phyloP scores from a whole-genome alignment of 2,113 vertebrate genomes.

The Entosphenus tridentatus region DNA sequence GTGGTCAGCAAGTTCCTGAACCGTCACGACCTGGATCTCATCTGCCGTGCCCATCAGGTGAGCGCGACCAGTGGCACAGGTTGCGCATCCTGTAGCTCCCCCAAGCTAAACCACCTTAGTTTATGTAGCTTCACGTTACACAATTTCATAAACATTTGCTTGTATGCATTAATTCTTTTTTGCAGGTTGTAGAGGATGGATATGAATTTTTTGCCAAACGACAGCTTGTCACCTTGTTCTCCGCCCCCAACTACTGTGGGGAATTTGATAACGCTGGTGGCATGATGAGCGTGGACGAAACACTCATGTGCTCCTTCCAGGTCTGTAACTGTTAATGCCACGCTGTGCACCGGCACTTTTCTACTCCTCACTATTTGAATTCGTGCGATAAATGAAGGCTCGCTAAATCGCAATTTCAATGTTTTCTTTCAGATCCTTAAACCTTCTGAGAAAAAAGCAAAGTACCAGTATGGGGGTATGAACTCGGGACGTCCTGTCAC shows the following conservation, averaged over 20 bases:
- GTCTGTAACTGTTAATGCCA: not conserved
- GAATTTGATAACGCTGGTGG: constrained; percentile 4
- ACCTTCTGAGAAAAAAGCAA: constrained; percentile 85
- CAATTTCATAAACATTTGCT: too few relatives aligned
- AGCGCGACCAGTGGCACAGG: not conserved
- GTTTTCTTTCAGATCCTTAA: constrained; percentile 46
- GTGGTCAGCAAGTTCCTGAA: constrained; percentile 99
- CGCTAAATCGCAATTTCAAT: too few relatives aligned
- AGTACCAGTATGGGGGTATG: constrained; percentile 75
- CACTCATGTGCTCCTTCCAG: constrained; percentile 5
- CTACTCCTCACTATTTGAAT: too few relatives aligned
- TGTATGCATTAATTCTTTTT: too few relatives aligned
- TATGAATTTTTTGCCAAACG: constrained; percentile 5
- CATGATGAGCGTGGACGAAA: constrained; percentile 6
- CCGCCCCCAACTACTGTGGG: constrained; percentile 2
- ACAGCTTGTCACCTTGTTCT: constrained; percentile 3
- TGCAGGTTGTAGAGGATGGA: constrained; percentile 2
- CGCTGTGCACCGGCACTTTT: too few relatives aligned
- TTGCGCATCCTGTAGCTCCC: too few relatives aligned
- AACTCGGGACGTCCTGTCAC: constrained; percentile 69
- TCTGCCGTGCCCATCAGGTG: constrained; percentile 97
- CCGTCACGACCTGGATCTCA: constrained; percentile 92
- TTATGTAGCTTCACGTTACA: too few relatives aligned
- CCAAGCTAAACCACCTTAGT: too few relatives aligned
- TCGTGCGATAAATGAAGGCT: too few relatives aligned